Percentiles rank a stretch among this genome's conserved stretches.
These are phyloP conservation scores for Helicorthomorpha holstii DNA, from an alignment of 1,140 invertebrate species.

Conservation along the genomic window DNA sequence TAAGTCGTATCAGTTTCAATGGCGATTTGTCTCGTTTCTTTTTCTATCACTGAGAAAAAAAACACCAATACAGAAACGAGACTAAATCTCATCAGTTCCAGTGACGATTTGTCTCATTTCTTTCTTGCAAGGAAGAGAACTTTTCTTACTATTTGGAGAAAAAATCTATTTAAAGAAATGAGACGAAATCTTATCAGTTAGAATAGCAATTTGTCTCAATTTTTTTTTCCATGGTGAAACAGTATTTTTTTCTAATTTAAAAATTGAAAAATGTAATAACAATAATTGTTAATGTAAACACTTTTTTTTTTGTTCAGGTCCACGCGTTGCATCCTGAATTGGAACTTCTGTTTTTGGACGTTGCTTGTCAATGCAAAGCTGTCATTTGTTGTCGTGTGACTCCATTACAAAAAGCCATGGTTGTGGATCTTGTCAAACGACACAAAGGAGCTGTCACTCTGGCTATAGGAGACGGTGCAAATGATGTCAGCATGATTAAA, in stretches of 20 bases:
- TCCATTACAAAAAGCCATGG: slow-evolving; percentile 92
- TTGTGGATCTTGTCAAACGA: slow-evolving; percentile 90
- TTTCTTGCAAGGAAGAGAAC: too few species aligned
- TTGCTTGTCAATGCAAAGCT: slow-evolving; percentile 44
- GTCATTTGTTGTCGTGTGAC: slow-evolving; percentile 98
- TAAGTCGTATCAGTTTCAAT: too few species aligned
- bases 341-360: slow-evolving; percentile 59
- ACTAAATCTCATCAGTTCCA: too few species aligned
- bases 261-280: background rate
- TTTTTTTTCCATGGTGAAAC: background rate
- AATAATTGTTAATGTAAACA: too few species aligned
- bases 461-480: slow-evolving; percentile 94
- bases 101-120: too few species aligned
- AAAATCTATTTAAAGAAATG: too few species aligned
- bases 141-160: too few species aligned
- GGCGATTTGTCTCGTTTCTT: too few species aligned
- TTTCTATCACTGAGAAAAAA: too few species aligned
- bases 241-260: background rate
- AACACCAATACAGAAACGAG: too few species aligned
- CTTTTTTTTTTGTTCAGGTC: slow-evolving; percentile 25
- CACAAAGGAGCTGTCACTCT: slow-evolving; percentile 85
- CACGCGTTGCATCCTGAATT: slow-evolving; percentile 81
- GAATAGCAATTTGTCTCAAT: too few species aligned
- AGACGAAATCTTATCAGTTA: too few species aligned
- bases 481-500: slow-evolving; percentile 99